These are phyloP conservation scores for Carpatolechia fugitivella DNA, from an alignment of 2,888 invertebrate genomes.

Conservation along the genomic window DNA sequence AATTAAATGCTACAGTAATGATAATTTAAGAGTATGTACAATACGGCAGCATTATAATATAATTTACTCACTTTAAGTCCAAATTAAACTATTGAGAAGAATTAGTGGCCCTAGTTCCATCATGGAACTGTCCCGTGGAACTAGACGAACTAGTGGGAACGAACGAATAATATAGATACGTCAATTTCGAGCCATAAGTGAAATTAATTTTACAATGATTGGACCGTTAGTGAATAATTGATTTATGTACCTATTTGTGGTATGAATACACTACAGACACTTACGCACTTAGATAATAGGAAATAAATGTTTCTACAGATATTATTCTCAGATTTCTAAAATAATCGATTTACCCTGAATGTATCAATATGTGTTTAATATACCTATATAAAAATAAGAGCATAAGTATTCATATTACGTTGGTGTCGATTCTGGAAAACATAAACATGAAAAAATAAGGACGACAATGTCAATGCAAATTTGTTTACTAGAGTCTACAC, in stretches of 20 bases:
- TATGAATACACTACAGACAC: neutral
- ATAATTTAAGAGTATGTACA: neutral
- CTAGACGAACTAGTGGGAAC: too few relatives aligned
- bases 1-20: neutral
- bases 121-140: too few relatives aligned
- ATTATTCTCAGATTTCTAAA: slow-evolving; percentile 24
- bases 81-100: too few relatives aligned
- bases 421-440: neutral
- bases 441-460: too few relatives aligned
- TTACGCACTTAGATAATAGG: neutral
- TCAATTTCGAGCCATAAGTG: slow-evolving; percentile 34
- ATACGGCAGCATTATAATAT: neutral
- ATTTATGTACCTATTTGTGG: neutral
- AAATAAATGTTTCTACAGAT: slow-evolving; percentile 5
- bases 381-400: slow-evolving; percentile 15
- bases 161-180: slow-evolving; percentile 27
- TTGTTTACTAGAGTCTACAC: too few relatives aligned
- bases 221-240: neutral
- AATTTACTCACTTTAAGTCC: slow-evolving; percentile 21
- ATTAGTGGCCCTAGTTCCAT: too few relatives aligned
- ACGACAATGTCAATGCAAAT: too few relatives aligned
- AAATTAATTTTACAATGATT: neutral
- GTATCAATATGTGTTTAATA: slow-evolving; percentile 29
- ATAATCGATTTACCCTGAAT: slow-evolving; percentile 25
- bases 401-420: slow-evolving; percentile 23